A percentile compares a stretch with the other conserved stretches of the same genome.
These are phyloP conservation scores for Pseudanteris insignis DNA, from an alignment of 2,888 invertebrate species.

Conservation along the genomic window DNA sequence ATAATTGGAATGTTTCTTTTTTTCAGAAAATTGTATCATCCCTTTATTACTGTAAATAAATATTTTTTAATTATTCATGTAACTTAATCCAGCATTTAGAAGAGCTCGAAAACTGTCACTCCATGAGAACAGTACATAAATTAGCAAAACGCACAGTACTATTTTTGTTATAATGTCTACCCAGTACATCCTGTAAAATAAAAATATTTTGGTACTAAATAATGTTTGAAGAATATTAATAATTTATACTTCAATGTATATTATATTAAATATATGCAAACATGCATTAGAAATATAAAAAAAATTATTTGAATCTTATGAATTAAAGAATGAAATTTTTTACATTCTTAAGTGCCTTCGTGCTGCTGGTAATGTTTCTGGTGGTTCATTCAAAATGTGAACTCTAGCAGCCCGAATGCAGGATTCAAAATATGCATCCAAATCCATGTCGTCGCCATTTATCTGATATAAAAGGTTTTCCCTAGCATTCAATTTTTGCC, in stretches of 20 bases:
- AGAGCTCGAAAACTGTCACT: slow-evolving; percentile 58
- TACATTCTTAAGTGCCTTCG: slow-evolving; percentile 82
- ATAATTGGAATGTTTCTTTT: too few relatives aligned
- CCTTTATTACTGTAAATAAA: too few relatives aligned
- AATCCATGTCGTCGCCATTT: slow-evolving; percentile 78
- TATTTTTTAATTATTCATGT: slow-evolving; percentile 32
- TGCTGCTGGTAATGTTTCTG: slow-evolving; percentile 83
- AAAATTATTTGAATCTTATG: slow-evolving; percentile 51
- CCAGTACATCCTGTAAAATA: slow-evolving; percentile 82
- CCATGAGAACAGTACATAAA: slow-evolving; percentile 66
- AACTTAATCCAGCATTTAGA: slow-evolving; percentile 48
- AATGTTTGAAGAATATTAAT: background rate
- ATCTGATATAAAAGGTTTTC: slow-evolving; percentile 76
- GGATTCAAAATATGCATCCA: slow-evolving; percentile 82
- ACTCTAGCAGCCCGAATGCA: slow-evolving; percentile 83
- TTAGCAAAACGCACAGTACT: slow-evolving; percentile 73
- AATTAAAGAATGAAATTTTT: slow-evolving; percentile 54
- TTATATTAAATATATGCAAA: background rate
- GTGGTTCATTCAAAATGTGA: slow-evolving; percentile 83
- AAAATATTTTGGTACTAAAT: slow-evolving; percentile 30
- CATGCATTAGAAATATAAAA: background rate
- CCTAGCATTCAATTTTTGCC: slow-evolving; percentile 72
- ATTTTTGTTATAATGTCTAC: slow-evolving; percentile 80
- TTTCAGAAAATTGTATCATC: too few relatives aligned
- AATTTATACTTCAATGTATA: too few relatives aligned